phyloP scores from a whole-genome alignment of 2,888 invertebrate species.

The Drosophila parthenogenetica region DNA sequence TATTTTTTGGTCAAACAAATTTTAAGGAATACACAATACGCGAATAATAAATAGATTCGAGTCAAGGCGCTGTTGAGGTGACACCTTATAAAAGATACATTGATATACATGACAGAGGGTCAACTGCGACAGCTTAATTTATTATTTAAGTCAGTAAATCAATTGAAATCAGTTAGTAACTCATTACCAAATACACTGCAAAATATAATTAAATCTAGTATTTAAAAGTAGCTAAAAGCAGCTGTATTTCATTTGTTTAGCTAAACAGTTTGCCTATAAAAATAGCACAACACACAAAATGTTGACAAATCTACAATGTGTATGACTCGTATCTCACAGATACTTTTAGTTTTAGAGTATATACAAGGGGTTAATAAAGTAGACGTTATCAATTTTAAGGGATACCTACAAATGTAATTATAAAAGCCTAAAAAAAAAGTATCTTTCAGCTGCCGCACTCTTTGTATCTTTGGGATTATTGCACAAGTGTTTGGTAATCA shows the following conservation, averaged over 20 bases:
- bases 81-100: slow-evolving; percentile 26
- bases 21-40: slow-evolving; percentile 3
- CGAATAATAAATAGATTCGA: slow-evolving; percentile 20
- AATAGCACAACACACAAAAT: slow-evolving; percentile 1
- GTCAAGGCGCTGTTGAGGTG: slow-evolving; percentile 44
- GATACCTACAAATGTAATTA: too few species aligned
- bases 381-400: too few species aligned
- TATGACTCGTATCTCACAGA: not conserved
- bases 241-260: not conserved
- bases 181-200: not conserved
- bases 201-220: not conserved
- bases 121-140: slow-evolving; percentile 17
- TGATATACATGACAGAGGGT: slow-evolving; percentile 39
- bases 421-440: too few species aligned
- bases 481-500: slow-evolving; percentile 6
- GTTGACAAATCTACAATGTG: not conserved
- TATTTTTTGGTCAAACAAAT: slow-evolving; percentile 25
- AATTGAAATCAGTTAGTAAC: slow-evolving; percentile 1
- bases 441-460: not conserved
- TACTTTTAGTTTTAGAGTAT: not conserved
- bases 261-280: not conserved
- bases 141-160: not conserved
- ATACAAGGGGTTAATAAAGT: too few species aligned
- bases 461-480: slow-evolving; percentile 3
- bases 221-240: not conserved